phyloP scores from a whole-genome alignment of 2,797 vertebrate genomes.

The Hypotaenidia philippensis region DNA sequence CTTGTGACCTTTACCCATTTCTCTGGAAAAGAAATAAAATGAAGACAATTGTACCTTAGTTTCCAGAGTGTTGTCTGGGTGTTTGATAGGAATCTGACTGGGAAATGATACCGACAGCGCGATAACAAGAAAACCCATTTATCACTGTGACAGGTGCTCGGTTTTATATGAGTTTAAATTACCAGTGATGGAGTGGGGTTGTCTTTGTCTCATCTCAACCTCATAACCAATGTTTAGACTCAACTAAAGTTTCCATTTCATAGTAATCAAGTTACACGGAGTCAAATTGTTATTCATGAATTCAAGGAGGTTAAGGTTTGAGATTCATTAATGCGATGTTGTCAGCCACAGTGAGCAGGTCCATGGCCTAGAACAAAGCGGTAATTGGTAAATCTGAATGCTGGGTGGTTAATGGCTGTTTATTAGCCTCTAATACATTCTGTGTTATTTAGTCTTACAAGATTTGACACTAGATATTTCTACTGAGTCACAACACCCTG shows the following conservation, averaged over 20 bases:
- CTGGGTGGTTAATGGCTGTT: slow-evolving; percentile 50
- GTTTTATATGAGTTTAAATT: slow-evolving; percentile 72
- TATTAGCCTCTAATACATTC: slow-evolving; percentile 61
- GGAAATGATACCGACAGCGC: slow-evolving; percentile 71
- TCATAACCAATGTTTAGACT: slow-evolving; percentile 68
- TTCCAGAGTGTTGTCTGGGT: slow-evolving; percentile 17
- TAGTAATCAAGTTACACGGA: slow-evolving; percentile 60
- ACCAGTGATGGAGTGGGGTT: slow-evolving; percentile 70
- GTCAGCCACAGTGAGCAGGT: not conserved
- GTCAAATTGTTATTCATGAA: slow-evolving; percentile 66
- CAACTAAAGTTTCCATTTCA: slow-evolving; percentile 64
- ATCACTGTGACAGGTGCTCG: slow-evolving; percentile 71
- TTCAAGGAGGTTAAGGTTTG: slow-evolving; percentile 53
- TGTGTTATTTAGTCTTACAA: slow-evolving; percentile 59
- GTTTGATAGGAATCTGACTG: slow-evolving; percentile 69
- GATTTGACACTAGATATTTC: slow-evolving; percentile 59
- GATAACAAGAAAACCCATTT: slow-evolving; percentile 76
- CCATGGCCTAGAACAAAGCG: not conserved
- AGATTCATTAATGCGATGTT: slow-evolving; percentile 55
- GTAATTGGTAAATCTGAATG: slow-evolving; percentile 54
- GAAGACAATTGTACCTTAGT: slow-evolving; percentile 47
- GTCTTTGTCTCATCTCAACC: slow-evolving; percentile 67
- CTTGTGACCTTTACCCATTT: slow-evolving; percentile 32
- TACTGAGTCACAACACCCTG: slow-evolving; percentile 41
- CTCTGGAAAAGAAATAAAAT: slow-evolving; percentile 54